Evolutionary conservation across 2,888 invertebrate genomes (phyloP).

Genomic region (Gastrophysa polygoni): DNA sequence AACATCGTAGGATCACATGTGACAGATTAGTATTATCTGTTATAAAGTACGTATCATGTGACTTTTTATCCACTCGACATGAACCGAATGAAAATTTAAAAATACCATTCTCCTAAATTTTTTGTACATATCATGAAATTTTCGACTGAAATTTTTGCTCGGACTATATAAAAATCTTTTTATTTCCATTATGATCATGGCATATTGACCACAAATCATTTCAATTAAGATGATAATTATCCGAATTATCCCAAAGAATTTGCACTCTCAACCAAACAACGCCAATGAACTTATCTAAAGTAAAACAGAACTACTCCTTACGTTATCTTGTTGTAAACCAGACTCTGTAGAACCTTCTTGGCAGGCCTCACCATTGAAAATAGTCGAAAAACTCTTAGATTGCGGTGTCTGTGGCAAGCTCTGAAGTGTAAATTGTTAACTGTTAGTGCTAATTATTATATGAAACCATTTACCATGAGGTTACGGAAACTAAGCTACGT

Average conservation of each 20-base stretch:
- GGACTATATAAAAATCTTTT: too few relatives aligned
- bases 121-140: too few relatives aligned
- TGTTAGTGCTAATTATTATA: constrained; percentile 28
- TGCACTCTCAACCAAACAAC: constrained; percentile 7
- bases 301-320: constrained; percentile 42
- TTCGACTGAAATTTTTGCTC: too few relatives aligned
- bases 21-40: too few relatives aligned
- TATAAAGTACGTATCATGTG: too few relatives aligned
- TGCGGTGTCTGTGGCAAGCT: constrained; percentile 67
- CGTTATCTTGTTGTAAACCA: constrained; percentile 56
- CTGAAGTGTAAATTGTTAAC: constrained; percentile 53
- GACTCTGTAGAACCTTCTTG: constrained; percentile 52
- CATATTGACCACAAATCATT: background rate
- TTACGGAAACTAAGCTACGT: background rate
- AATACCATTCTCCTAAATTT: too few relatives aligned
- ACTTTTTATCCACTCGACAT: too few relatives aligned
- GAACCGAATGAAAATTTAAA: too few relatives aligned
- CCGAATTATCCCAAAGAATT: background rate
- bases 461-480: background rate
- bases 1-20: too few relatives aligned
- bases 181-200: background rate
- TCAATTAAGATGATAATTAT: too few relatives aligned
- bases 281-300: constrained; percentile 5
- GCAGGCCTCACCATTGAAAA: constrained; percentile 54
- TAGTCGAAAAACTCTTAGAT: constrained; percentile 54